phyloP scores from a whole-genome alignment of 2,113 vertebrate species.

The Corythornis madagascariensis region DNA sequence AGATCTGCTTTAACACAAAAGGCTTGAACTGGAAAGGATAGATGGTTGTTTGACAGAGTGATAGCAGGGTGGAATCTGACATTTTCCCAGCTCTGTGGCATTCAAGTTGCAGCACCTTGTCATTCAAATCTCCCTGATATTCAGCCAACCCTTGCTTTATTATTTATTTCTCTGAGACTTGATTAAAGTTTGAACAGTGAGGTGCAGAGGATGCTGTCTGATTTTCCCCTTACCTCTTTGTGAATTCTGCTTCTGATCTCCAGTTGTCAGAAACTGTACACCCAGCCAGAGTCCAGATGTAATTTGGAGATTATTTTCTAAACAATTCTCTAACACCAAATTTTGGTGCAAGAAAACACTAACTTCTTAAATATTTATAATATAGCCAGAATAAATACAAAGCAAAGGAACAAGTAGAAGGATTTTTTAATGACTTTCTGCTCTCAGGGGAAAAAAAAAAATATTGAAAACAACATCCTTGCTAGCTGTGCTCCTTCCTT shows the following conservation, averaged over 20 bases:
- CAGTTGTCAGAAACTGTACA: not conserved
- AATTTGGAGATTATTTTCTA: not conserved
- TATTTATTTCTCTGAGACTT: constrained; percentile 18
- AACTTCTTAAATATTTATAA: not conserved
- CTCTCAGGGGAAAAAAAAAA: accelerated
- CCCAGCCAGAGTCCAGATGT: not conserved
- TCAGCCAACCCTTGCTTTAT: not conserved
- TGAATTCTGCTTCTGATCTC: not conserved
- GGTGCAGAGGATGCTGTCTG: not conserved
- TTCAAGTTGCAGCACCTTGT: constrained; percentile 35
- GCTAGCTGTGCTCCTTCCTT: not conserved
- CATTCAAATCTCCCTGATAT: constrained; percentile 24
- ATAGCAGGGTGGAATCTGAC: constrained; percentile 10
- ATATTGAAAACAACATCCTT: not conserved
- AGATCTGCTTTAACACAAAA: not conserved
- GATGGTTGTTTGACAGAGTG: not conserved
- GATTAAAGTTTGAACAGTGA: constrained; percentile 38
- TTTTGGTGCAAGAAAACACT: not conserved
- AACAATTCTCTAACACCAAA: not conserved
- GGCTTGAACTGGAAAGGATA: not conserved
- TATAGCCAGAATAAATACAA: not conserved
- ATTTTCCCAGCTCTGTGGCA: not conserved
- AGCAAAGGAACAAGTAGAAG: not conserved
- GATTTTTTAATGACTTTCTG: not conserved
- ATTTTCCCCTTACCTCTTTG: not conserved